These are phyloP conservation scores for Drosophila rhopaloa DNA, from an alignment of 1,140 invertebrate genomes.

Conservation along the genomic window DNA sequence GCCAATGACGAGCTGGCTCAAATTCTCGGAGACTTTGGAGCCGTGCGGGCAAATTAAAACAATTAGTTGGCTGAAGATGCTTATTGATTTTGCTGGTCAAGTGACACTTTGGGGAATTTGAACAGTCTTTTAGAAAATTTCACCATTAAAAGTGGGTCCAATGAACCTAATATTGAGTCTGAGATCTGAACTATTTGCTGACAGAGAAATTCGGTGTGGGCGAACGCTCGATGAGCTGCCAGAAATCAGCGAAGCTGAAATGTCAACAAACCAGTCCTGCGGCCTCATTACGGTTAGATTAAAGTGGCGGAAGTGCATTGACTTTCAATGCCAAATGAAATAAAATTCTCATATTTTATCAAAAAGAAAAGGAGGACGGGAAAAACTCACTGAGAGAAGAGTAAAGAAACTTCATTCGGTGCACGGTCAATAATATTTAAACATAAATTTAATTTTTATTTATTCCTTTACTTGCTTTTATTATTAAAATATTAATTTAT, in stretches of 20 bases:
- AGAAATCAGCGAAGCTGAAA: slow-evolving; percentile 58
- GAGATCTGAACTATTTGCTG: slow-evolving; percentile 21
- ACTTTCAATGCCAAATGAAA: slow-evolving; percentile 42
- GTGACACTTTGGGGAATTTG: slow-evolving; percentile 66
- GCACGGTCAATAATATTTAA: too few relatives aligned
- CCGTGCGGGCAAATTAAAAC: slow-evolving; percentile 63
- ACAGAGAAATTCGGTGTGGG: slow-evolving; percentile 25
- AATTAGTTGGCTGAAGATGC: slow-evolving; percentile 62
- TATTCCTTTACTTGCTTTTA: too few relatives aligned
- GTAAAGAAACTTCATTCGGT: too few relatives aligned
- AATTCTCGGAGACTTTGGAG: slow-evolving; percentile 1
- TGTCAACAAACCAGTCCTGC: slow-evolving; percentile 50
- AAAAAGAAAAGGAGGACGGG: slow-evolving; percentile 1
- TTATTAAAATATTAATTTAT: too few relatives aligned
- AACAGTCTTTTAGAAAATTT: slow-evolving; percentile 17
- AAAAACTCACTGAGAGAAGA: slow-evolving; percentile 13
- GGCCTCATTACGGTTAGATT: slow-evolving; percentile 36
- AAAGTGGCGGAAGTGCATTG: slow-evolving; percentile 70
- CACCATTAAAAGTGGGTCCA: slow-evolving; percentile 17
- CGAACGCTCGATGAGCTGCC: slow-evolving; percentile 52
- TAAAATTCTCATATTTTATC: slow-evolving; percentile 50
- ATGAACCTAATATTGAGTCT: slow-evolving; percentile 36
- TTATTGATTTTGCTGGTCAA: slow-evolving; percentile 74
- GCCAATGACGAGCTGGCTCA: slow-evolving; percentile 12
- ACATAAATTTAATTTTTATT: too few relatives aligned